Percentiles rank a stretch among this genome's conserved stretches.
Conservation (phyloP, 2,797 vertebrate genomes). For the Pristis pectinata region DNA sequence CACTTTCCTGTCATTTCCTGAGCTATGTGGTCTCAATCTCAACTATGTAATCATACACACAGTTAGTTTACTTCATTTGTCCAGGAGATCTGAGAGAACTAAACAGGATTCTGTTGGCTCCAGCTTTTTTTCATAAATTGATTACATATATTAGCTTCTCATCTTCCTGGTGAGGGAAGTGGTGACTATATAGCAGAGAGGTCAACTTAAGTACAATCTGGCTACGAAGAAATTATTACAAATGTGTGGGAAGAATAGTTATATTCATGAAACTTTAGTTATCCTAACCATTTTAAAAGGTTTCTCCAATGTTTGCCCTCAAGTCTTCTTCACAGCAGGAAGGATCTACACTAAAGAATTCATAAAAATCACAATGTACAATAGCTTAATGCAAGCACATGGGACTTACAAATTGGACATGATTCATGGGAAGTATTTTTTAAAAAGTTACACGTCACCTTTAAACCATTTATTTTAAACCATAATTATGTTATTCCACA, state of each 20-base stretch:
- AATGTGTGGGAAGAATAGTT: background rate
- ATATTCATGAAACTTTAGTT: background rate
- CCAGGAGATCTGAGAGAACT: background rate
- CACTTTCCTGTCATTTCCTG: background rate
- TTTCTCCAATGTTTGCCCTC: background rate
- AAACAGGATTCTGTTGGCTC: background rate
- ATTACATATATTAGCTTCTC: background rate
- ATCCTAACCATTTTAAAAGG: background rate
- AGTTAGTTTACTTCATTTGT: background rate
- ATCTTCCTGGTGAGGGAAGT: background rate
- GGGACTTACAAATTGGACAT: background rate
- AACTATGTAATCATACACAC: background rate
- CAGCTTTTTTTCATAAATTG: background rate
- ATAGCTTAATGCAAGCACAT: background rate
- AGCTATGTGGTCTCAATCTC: background rate
- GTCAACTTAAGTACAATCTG: background rate
- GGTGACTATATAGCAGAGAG: background rate
- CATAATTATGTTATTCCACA: background rate
- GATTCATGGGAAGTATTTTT: background rate
- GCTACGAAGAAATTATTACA: background rate
- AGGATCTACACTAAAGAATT: background rate
- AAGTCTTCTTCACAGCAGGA: background rate
- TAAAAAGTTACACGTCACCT: background rate
- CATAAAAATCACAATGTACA: background rate
- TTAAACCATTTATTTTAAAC: background rate